Evolutionary conservation across 2,113 vertebrate genomes (phyloP).

Genomic region (Donacobius atricapilla): DNA sequence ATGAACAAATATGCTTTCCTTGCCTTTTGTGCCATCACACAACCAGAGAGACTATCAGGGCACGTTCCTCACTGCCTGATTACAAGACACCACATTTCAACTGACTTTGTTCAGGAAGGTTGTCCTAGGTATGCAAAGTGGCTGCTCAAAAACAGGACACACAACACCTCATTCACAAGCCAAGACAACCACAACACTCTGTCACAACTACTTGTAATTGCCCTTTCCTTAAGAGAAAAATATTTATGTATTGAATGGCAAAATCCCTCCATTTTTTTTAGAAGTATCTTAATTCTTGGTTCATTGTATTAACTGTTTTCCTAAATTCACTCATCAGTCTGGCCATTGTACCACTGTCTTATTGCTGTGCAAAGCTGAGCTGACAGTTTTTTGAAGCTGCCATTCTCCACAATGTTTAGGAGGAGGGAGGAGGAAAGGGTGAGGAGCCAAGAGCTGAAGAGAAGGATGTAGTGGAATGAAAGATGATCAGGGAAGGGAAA

Average conservation of each 20-base stretch:
- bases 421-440: background rate
- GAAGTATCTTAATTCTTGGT: background rate
- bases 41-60: background rate
- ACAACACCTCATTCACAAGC: background rate
- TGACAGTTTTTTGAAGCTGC: background rate
- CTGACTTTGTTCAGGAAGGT: background rate
- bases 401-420: background rate
- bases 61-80: background rate
- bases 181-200: background rate
- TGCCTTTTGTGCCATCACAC: background rate
- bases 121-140: background rate
- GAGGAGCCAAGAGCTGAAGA: constrained; percentile 20
- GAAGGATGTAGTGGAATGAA: constrained; percentile 55
- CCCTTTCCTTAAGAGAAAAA: background rate
- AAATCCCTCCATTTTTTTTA: background rate
- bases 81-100: background rate
- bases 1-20: background rate
- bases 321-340: background rate
- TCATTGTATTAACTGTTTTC: background rate
- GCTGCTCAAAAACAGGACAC: background rate
- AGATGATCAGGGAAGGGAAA: constrained; percentile 51
- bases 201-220: background rate
- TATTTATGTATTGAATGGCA: background rate
- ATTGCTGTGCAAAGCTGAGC: background rate
- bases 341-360: background rate